Evolutionary conservation across 1,140 invertebrate genomes (phyloP).

Genomic region (Eufriesea mexicana): DNA sequence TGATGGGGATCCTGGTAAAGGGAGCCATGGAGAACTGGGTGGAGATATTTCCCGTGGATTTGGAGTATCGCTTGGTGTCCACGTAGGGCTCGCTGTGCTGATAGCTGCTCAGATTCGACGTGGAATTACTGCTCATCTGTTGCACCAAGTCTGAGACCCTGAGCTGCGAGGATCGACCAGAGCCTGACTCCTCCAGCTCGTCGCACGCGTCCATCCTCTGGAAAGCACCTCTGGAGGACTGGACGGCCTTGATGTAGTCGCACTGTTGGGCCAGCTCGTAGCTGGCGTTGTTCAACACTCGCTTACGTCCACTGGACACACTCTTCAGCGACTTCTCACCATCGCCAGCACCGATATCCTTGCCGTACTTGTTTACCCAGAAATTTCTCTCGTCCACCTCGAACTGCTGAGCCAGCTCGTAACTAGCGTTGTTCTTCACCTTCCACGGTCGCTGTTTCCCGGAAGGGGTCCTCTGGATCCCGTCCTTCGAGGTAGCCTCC

Average conservation of each 20-base stretch:
- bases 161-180: slow-evolving; percentile 44
- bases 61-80: slow-evolving; percentile 55
- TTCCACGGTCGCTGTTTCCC: slow-evolving; percentile 38
- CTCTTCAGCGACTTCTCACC: slow-evolving; percentile 20
- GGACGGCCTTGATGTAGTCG: slow-evolving; percentile 73
- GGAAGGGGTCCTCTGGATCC: slow-evolving; percentile 52
- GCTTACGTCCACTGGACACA: slow-evolving; percentile 31
- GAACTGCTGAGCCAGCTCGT: slow-evolving; percentile 77
- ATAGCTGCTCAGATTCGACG: slow-evolving; percentile 51
- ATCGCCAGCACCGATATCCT: slow-evolving; percentile 1
- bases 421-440: slow-evolving; percentile 78
- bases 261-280: slow-evolving; percentile 80
- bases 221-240: slow-evolving; percentile 59
- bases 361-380: neutral
- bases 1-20: slow-evolving; percentile 25
- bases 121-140: slow-evolving; percentile 59
- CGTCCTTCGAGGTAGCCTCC: slow-evolving; percentile 56
- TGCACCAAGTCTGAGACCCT: slow-evolving; percentile 60
- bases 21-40: slow-evolving; percentile 20
- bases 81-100: neutral
- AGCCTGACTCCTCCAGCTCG: slow-evolving; percentile 68
- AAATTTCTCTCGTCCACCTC: slow-evolving; percentile 70
- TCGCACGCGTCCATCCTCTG: slow-evolving; percentile 79
- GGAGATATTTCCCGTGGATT: slow-evolving; percentile 56
- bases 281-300: slow-evolving; percentile 78